Evolutionary conservation across 2,113 vertebrate genomes (phyloP).

Genomic region (Sinocyclocheilus grahami): DNA sequence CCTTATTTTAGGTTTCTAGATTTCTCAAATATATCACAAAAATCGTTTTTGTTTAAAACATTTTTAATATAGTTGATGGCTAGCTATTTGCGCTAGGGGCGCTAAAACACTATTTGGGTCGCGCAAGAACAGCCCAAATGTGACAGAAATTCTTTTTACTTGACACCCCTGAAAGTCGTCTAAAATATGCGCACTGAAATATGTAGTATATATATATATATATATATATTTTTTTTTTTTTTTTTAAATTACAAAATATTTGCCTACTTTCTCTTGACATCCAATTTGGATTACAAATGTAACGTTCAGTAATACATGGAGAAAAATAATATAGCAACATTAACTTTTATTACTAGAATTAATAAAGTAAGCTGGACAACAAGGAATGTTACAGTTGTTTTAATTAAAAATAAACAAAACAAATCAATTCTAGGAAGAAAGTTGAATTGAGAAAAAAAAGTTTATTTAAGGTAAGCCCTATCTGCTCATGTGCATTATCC

Average conservation of each 20-base stretch:
- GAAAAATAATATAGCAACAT: background rate
- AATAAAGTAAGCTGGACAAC: background rate
- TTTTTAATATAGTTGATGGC: background rate
- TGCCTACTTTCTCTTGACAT: background rate
- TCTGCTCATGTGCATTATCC: background rate
- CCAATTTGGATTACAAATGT: background rate
- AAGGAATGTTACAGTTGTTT: background rate
- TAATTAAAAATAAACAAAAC: background rate
- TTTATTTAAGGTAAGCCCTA: background rate
- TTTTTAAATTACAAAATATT: background rate
- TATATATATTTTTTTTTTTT: too few relatives aligned
- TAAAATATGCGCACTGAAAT: too few relatives aligned
- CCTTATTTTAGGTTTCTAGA: background rate
- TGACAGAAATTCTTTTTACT: too few relatives aligned
- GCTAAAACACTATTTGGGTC: background rate
- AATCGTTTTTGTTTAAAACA: background rate
- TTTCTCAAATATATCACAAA: background rate
- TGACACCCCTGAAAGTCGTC: too few relatives aligned
- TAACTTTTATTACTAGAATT: background rate
- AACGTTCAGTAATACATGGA: background rate
- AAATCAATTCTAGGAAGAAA: background rate
- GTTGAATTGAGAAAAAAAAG: background rate
- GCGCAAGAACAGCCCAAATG: too few relatives aligned
- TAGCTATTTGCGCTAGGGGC: background rate
- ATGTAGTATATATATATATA: too few relatives aligned